Conservation (phyloP, 2,797 vertebrate species). For the Phataginus tricuspis region DNA sequence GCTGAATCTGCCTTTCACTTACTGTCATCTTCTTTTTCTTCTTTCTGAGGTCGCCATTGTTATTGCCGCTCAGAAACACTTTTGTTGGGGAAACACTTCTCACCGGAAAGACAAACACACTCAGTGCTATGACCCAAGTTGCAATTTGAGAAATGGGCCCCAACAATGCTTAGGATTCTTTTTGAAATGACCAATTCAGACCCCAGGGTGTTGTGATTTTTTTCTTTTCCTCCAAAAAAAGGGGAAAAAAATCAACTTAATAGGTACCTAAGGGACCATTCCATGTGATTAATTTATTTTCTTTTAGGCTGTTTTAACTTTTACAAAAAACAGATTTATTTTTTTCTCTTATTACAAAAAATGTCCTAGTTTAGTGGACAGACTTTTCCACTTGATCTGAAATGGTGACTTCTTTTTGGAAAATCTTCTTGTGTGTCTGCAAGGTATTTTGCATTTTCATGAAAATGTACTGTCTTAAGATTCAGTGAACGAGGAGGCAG, state of each 20-base stretch:
- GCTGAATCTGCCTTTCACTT: not conserved
- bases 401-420: not conserved
- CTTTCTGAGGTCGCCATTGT: not conserved
- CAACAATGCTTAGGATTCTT: not conserved
- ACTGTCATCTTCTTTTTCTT: not conserved
- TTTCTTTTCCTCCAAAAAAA: not conserved
- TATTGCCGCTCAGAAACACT: not conserved
- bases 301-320: not conserved
- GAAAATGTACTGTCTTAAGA: not conserved
- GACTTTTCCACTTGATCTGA: not conserved
- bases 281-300: not conserved
- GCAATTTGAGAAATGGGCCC: not conserved
- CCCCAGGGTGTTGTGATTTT: not conserved
- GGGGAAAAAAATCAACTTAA: not conserved
- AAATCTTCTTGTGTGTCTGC: not conserved
- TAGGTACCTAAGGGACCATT: not conserved
- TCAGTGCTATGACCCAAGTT: accelerated
- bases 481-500: not conserved
- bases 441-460: not conserved
- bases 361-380: not conserved
- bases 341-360: not conserved
- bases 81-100: not conserved
- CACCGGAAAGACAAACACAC: not conserved
- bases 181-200: not conserved
- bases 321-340: not conserved